Base-by-base conservation (phyloP, 2,888 invertebrate species). In the Thyatira batis region DNA sequence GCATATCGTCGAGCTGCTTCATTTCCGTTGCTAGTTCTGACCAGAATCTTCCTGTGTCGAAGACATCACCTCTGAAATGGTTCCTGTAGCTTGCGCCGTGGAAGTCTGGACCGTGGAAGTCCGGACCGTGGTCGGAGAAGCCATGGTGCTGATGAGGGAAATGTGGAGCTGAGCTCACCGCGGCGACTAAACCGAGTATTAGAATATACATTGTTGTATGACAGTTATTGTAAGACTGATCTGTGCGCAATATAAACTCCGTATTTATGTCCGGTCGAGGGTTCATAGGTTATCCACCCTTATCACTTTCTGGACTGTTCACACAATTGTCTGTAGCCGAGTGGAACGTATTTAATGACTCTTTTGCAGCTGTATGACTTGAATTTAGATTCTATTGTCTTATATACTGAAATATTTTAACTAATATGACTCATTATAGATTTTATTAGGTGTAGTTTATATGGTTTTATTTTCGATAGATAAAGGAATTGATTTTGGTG, bases 21-120 rank as follows among this genome's bases (percentile, higher is more conserved):
- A 90, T 61, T 54, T 89, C 84, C 9, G 60, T 69, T 2, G 70
- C 69, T 1, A 89, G 54, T 2, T 82, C 73, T 0, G 61, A 33
- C 87, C 87, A 90, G 65, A 89, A 88, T 13, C 67, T 67, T 25
- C 67, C 61, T 0, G 87, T 83, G 64, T 88, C 84, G 69, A 89
- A 87, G 0, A 85, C 10, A 11, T 76, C 68, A 0, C 76, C 77
- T 2, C 61, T 56, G 58, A 78, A 60, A n/a, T n/a, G n/a, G n/a
- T n/a, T n/a, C n/a, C n/a, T n/a, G n/a, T n/a, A n/a, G n/a, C n/a
- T n/a, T n/a, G n/a, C n/a, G n/a, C n/a, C n/a, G n/a, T n/a, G n/a
- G n/a, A n/a, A n/a, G 53, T 66, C 74, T 4, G 69, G 63, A 13
- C 52, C 49, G 10, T 20, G 51, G 57, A 30, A 53, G 4, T 50